Evolutionary conservation across 2,888 invertebrate genomes (phyloP), one percentile per base, ranked within the genome.

Genomic region (Nemapogon koenigi): DNA sequence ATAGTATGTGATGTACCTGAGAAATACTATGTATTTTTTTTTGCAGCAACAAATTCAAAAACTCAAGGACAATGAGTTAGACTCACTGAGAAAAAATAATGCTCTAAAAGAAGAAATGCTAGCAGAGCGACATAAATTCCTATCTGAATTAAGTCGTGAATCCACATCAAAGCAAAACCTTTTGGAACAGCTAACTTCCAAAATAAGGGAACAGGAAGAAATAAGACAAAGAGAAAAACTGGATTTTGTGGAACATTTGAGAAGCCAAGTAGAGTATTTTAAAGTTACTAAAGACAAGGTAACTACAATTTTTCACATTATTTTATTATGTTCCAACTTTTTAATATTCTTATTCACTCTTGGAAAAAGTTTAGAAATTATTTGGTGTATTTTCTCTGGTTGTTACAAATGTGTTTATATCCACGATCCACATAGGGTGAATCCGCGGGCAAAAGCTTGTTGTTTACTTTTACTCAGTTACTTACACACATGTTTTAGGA

Each of bases 131-230:
- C 59, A 69, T 35, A 75, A 81, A 32, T 83, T 83, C 46, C 65
- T 83, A 29, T 51, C 53, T 4, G 71, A 72, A 43, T 49, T 83
- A 22, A 66, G 62, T 17, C 59, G 73, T 42, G 83, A 83, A 43
- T 81, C 60, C 47, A 58, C 70, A 8, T 81, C 81, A 2, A 83
- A 82, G 59, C 71, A 83, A 45, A 73, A 73, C 41, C 61, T 76
- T 42, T 46, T 84, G 32, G 62, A 71, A 27, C 79, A 79, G 37
- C 62, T 83, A 33, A 71, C 81, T 43, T 58, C 55, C 2, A 69
- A 78, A 37, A 73, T 82, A 40, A 55, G 52, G n/a, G 72, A 72
- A 42, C 80, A 81, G 51, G 73, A 72, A 41, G 72, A 80, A 37
- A 53, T 69, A 15, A 62, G 75, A 43, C 46, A 69, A 7, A 68